Conservation (phyloP, 2,888 invertebrate genomes). For the Esperia sulphurella region DNA sequence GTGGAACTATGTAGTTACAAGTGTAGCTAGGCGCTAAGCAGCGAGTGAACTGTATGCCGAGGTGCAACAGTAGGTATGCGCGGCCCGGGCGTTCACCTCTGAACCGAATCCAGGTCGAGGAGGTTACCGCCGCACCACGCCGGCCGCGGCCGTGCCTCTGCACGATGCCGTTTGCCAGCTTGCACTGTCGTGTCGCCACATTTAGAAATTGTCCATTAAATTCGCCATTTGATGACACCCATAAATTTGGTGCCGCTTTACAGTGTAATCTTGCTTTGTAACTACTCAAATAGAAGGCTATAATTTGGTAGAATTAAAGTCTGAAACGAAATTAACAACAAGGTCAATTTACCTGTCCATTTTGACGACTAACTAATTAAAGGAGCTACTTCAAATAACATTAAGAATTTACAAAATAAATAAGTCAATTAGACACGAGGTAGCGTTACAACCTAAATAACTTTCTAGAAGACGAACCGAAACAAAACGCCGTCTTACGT, state of each 20-base stretch:
- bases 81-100: constrained; percentile 64
- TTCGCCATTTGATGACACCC: too few species aligned
- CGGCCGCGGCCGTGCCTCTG: too few species aligned
- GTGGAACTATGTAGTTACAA: too few species aligned
- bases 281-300: too few species aligned
- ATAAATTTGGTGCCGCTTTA: too few species aligned
- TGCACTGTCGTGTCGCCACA: neutral
- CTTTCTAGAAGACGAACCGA: neutral
- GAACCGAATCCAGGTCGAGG: constrained; percentile 70
- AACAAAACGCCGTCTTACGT: neutral
- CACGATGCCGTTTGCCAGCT: neutral
- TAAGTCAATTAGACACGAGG: neutral
- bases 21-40: neutral
- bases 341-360: neutral
- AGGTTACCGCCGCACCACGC: constrained; percentile 32
- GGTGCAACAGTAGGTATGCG: constrained; percentile 37
- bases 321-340: too few species aligned
- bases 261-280: too few species aligned
- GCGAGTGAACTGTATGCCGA: neutral
- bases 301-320: too few species aligned
- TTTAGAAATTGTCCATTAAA: neutral
- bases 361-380: neutral
- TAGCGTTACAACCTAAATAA: neutral
- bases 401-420: neutral
- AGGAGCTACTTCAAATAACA: neutral